Evolutionary conservation across 2,797 vertebrate genomes (phyloP).

Genomic region (Tokudaia tokunoshimensis): DNA sequence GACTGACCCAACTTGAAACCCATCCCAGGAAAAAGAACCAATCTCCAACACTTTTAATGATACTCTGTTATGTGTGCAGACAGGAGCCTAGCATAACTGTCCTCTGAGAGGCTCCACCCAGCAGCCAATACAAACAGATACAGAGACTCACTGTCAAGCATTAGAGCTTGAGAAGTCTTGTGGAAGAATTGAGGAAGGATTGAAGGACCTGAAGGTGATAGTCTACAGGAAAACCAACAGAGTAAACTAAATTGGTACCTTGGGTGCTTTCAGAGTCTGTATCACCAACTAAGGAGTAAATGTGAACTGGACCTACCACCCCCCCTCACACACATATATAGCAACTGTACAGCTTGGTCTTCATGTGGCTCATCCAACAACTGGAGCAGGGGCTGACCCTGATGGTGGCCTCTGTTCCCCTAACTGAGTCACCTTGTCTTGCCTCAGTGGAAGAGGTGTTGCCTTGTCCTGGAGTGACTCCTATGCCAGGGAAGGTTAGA

Average conservation of each 20-base stretch:
- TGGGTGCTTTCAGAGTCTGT: neutral
- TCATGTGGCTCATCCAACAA: neutral
- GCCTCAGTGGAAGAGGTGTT: neutral
- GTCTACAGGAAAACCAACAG: neutral
- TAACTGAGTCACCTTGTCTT: neutral
- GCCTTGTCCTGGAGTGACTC: too few relatives aligned
- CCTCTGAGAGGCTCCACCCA: neutral
- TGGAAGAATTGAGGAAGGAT: neutral
- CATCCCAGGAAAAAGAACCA: neutral
- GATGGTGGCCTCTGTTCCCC: too few relatives aligned
- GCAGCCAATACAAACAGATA: neutral
- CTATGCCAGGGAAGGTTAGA: too few relatives aligned
- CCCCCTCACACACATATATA: neutral
- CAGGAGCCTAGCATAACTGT: neutral
- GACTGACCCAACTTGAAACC: neutral
- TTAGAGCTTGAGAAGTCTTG: neutral
- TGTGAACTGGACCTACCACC: neutral
- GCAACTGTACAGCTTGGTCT: neutral
- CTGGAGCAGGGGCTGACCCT: neutral
- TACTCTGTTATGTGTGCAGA: neutral
- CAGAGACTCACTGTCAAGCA: neutral
- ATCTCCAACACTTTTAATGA: neutral
- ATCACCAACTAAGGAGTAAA: neutral
- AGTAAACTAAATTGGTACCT: neutral
- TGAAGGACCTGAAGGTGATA: neutral